Conservation (phyloP, 2,888 invertebrate species). For the Pediacus dermestoides region DNA sequence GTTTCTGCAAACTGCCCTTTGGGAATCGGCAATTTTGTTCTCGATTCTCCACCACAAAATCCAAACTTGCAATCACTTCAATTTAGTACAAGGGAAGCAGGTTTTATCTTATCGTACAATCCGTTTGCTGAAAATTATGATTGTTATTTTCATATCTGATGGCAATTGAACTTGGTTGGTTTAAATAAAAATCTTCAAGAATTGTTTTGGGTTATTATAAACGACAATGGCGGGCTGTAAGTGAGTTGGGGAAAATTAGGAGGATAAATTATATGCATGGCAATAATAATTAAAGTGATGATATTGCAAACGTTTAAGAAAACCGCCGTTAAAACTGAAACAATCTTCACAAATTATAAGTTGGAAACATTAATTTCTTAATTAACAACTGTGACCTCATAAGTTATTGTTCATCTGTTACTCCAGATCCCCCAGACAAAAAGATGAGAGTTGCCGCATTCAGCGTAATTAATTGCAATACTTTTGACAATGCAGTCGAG, state of each 20-base stretch:
- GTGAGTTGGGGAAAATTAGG: background rate
- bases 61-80: too few relatives aligned
- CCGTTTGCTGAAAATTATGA: too few relatives aligned
- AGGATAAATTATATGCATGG: slow-evolving; percentile 1
- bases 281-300: slow-evolving; percentile 30
- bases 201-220: too few relatives aligned
- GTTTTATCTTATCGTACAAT: too few relatives aligned
- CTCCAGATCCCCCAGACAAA: slow-evolving; percentile 36
- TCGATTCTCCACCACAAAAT: too few relatives aligned
- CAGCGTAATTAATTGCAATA: slow-evolving; percentile 45
- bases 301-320: slow-evolving; percentile 27
- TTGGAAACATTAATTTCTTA: slow-evolving; percentile 47
- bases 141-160: too few relatives aligned
- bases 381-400: slow-evolving; percentile 49
- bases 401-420: slow-evolving; percentile 48
- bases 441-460: slow-evolving; percentile 36
- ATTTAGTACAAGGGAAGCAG: too few relatives aligned
- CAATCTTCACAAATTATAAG: slow-evolving; percentile 39
- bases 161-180: too few relatives aligned
- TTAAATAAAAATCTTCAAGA: too few relatives aligned
- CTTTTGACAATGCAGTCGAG: slow-evolving; percentile 45
- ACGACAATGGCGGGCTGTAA: background rate
- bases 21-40: too few relatives aligned
- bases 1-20: too few relatives aligned
- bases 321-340: slow-evolving; percentile 36